phyloP scores from a whole-genome alignment of 2,113 vertebrate species.

The Indri indri region DNA sequence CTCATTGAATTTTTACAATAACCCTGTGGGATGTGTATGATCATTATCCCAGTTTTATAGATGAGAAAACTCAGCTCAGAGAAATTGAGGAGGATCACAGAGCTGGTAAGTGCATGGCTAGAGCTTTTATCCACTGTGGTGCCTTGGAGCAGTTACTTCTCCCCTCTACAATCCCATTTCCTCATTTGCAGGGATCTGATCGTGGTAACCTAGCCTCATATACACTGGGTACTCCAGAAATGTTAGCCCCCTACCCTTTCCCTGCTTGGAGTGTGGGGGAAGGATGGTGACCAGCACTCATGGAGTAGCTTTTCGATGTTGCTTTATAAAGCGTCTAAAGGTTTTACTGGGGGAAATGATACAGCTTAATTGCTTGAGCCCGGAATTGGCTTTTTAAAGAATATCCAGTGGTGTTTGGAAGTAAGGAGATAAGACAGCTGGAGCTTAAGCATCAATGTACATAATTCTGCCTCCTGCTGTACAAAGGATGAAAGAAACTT shows the following conservation, averaged over 20 bases:
- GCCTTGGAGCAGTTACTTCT: neutral
- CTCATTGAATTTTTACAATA: neutral
- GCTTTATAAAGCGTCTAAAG: neutral
- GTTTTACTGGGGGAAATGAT: neutral
- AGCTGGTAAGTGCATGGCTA: too few relatives aligned
- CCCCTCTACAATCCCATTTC: neutral
- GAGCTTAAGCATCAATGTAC: neutral
- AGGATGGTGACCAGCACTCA: neutral
- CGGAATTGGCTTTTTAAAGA: constrained; percentile 9
- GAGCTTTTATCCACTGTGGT: neutral
- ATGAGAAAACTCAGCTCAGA: neutral
- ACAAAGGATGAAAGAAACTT: neutral
- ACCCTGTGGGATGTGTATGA: neutral
- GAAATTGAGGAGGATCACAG: neutral
- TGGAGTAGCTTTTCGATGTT: neutral
- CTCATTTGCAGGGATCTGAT: neutral
- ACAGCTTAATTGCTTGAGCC: neutral
- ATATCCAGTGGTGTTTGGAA: neutral
- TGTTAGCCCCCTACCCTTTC: neutral
- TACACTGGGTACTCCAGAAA: neutral
- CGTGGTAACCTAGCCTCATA: neutral
- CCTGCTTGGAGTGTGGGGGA: neutral
- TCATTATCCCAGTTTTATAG: neutral
- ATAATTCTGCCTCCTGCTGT: neutral
- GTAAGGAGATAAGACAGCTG: neutral